A percentile compares a stretch with the other conserved stretches of the same genome.
These are phyloP conservation scores for Melipona beecheii DNA, from an alignment of 2,888 invertebrate species.

Conservation along the genomic window DNA sequence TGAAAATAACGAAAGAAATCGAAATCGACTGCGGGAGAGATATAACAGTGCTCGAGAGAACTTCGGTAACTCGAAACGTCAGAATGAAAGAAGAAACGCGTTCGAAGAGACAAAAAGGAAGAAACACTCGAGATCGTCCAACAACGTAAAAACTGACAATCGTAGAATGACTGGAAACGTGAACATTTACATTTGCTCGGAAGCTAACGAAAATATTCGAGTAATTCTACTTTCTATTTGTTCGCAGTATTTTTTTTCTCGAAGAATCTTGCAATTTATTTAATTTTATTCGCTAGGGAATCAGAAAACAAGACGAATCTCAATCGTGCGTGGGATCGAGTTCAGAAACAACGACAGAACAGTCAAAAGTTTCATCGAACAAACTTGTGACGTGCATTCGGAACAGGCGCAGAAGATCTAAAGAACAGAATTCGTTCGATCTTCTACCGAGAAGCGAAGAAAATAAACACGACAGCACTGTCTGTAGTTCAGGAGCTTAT, in stretches of 20 bases:
- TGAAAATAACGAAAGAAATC: not conserved
- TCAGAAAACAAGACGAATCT: slow-evolving; percentile 41
- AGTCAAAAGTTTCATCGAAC: slow-evolving; percentile 63
- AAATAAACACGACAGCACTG: slow-evolving; percentile 28
- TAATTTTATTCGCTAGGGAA: slow-evolving; percentile 9
- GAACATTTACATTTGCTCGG: slow-evolving; percentile 80
- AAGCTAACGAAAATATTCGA: slow-evolving; percentile 66
- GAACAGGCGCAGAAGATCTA: slow-evolving; percentile 46
- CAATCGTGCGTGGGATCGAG: slow-evolving; percentile 54
- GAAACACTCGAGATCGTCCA: slow-evolving; percentile 22
- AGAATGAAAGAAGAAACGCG: not conserved
- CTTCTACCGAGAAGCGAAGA: slow-evolving; percentile 5
- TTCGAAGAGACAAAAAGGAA: slow-evolving; percentile 15
- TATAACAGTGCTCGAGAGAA: not conserved
- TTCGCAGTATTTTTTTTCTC: not conserved
- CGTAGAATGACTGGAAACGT: slow-evolving; percentile 78
- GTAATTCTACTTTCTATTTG: slow-evolving; percentile 28
- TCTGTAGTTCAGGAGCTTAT: not conserved
- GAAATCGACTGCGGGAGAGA: slow-evolving; percentile 7
- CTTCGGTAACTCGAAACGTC: slow-evolving; percentile 18
- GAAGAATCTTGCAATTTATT: not conserved
- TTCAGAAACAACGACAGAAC: slow-evolving; percentile 60
- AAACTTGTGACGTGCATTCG: slow-evolving; percentile 64
- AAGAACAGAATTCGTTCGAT: slow-evolving; percentile 38
- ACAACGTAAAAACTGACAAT: slow-evolving; percentile 66